Evolutionary conservation across 2,888 invertebrate genomes (phyloP).

Genomic region (Tethea ocularis): DNA sequence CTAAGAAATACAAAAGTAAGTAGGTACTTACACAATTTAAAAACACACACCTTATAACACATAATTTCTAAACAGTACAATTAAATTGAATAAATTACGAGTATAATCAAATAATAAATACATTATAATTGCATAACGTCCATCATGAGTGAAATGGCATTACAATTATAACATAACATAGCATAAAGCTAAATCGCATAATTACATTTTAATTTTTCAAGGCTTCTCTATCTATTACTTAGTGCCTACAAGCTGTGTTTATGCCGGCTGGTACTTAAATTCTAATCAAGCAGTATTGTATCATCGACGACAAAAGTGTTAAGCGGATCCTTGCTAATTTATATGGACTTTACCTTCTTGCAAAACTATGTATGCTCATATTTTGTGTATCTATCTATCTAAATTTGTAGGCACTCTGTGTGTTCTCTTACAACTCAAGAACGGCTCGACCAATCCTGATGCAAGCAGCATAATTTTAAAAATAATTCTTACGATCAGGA

Average conservation of each 20-base stretch:
- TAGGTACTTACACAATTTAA: too few relatives aligned
- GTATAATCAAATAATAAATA: neutral
- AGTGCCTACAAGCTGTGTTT: slow-evolving; percentile 4
- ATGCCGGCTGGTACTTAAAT: slow-evolving; percentile 22
- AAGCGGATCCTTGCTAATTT: neutral
- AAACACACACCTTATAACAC: too few relatives aligned
- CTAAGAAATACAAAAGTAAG: too few relatives aligned
- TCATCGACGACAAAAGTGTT: neutral
- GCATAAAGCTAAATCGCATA: slow-evolving; percentile 10
- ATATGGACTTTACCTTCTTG: too few relatives aligned
- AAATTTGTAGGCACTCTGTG: too few relatives aligned
- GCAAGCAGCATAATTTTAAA: too few relatives aligned
- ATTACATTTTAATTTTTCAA: slow-evolving; percentile 23
- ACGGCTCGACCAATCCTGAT: too few relatives aligned
- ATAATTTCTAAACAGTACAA: neutral
- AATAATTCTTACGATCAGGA: too few relatives aligned
- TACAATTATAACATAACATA: neutral
- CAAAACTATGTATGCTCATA: too few relatives aligned
- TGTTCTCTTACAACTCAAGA: too few relatives aligned
- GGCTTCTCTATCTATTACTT: slow-evolving; percentile 20
- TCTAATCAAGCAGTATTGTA: slow-evolving; percentile 24
- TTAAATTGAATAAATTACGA: neutral
- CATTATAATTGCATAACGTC: neutral
- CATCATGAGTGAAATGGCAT: neutral
- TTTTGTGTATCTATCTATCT: too few relatives aligned